Conservation (phyloP, 1,140 invertebrate species). For the Trypoxylus dichotomus region DNA sequence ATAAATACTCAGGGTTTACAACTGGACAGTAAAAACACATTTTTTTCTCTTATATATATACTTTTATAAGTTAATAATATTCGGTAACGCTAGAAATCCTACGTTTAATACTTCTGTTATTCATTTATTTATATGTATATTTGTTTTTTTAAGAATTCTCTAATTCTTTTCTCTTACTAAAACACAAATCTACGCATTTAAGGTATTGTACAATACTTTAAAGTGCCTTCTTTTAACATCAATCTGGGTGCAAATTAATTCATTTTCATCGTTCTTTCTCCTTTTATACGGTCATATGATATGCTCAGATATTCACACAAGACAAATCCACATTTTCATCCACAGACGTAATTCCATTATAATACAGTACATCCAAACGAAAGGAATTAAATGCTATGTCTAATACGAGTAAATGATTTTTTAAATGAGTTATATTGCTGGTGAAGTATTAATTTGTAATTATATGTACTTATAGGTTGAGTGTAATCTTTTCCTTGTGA, state of each 20-base stretch:
- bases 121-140: slow-evolving; percentile 1
- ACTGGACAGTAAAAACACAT: slow-evolving; percentile 19
- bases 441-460: too few relatives aligned
- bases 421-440: background rate
- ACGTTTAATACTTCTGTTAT: slow-evolving; percentile 1
- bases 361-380: slow-evolving; percentile 3
- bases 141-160: background rate
- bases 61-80: slow-evolving; percentile 12
- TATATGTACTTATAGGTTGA: too few relatives aligned
- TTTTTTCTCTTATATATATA: background rate
- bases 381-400: background rate
- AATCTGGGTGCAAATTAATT: background rate
- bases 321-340: background rate
- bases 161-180: slow-evolving; percentile 1
- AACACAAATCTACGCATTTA: slow-evolving; percentile 11
- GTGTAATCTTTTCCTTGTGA: too few relatives aligned
- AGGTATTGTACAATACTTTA: slow-evolving; percentile 29
- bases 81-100: slow-evolving; percentile 2
- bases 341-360: background rate
- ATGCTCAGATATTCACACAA: slow-evolving; percentile 20
- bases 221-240: slow-evolving; percentile 11
- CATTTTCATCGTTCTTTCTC: background rate
- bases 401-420: background rate
- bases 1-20: slow-evolving; percentile 12
- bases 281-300: slow-evolving; percentile 19